A percentile compares a stretch with the other conserved stretches of the same genome.
phyloP scores from a whole-genome alignment of 2,797 vertebrate species.

The Lepidocolaptes lacrymiger region DNA sequence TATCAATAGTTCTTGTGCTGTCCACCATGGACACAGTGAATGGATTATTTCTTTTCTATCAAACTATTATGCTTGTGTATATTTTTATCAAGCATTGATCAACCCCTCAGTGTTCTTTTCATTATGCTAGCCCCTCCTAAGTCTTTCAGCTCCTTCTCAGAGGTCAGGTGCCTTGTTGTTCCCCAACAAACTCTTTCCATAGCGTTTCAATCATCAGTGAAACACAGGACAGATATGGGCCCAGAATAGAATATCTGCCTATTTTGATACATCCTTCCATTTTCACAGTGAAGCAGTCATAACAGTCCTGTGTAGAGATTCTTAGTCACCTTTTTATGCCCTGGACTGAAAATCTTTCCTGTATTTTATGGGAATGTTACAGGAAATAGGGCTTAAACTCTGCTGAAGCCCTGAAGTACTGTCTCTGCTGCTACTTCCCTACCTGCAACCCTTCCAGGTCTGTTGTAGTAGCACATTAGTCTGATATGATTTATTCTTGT shows the following conservation, averaged over 20 bases:
- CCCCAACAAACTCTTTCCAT: background rate
- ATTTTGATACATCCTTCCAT: background rate
- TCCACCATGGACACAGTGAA: background rate
- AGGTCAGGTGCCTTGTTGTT: background rate
- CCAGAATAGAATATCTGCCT: background rate
- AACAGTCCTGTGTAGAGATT: background rate
- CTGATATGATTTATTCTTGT: background rate
- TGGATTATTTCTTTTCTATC: background rate
- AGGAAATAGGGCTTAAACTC: background rate
- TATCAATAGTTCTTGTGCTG: background rate
- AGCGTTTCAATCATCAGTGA: background rate
- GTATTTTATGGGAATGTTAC: background rate
- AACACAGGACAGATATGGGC: rapidly evolving
- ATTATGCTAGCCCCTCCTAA: background rate
- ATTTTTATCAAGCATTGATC: background rate
- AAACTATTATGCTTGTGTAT: background rate
- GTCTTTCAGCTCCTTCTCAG: background rate
- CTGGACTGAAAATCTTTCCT: background rate
- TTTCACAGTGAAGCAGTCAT: background rate
- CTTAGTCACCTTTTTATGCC: background rate
- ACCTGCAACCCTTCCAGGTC: background rate
- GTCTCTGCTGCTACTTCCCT: background rate
- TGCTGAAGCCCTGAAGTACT: background rate
- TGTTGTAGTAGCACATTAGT: background rate
- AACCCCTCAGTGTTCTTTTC: background rate